These are phyloP conservation scores for Papilio demoleus DNA, from an alignment of 2,888 invertebrate genomes.

Conservation along the genomic window DNA sequence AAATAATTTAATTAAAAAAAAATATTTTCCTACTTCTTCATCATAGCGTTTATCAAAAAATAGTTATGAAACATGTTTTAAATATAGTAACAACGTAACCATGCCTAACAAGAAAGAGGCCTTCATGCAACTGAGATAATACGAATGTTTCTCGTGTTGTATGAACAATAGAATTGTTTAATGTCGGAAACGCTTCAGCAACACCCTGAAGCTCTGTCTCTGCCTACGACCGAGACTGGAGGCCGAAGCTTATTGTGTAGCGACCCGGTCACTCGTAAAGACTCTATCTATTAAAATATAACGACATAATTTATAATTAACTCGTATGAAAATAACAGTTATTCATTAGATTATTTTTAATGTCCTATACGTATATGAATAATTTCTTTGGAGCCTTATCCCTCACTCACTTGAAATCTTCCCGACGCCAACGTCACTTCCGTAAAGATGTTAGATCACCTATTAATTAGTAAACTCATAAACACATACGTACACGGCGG, in stretches of 20 bases:
- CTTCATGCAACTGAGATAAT: conserved; percentile 4
- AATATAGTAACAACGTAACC: not conserved
- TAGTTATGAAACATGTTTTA: too few species aligned
- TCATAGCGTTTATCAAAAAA: too few species aligned
- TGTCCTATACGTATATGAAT: too few species aligned
- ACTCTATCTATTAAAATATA: not conserved
- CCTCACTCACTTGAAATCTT: too few species aligned
- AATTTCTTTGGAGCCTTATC: too few species aligned
- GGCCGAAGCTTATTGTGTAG: conserved; percentile 10
- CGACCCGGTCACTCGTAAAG: conserved; percentile 14
- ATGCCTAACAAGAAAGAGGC: not conserved
- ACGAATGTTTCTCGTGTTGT: conserved; percentile 4
- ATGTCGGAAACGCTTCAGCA: conserved; percentile 18
- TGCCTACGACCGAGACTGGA: conserved; percentile 5
- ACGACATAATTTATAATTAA: not conserved
- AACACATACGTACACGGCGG: too few species aligned
- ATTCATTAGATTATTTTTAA: not conserved
- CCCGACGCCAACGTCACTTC: too few species aligned
- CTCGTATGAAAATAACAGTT: not conserved
- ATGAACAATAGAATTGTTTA: conserved; percentile 14
- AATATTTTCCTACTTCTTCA: too few species aligned
- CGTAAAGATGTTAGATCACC: too few species aligned
- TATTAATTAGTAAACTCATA: too few species aligned
- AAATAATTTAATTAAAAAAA: too few species aligned
- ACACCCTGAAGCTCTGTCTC: conserved; percentile 22